Percentiles rank a stretch among this genome's conserved stretches.
These are phyloP conservation scores for Emmelina monodactyla DNA, from an alignment of 2,888 invertebrate species.

Conservation along the genomic window DNA sequence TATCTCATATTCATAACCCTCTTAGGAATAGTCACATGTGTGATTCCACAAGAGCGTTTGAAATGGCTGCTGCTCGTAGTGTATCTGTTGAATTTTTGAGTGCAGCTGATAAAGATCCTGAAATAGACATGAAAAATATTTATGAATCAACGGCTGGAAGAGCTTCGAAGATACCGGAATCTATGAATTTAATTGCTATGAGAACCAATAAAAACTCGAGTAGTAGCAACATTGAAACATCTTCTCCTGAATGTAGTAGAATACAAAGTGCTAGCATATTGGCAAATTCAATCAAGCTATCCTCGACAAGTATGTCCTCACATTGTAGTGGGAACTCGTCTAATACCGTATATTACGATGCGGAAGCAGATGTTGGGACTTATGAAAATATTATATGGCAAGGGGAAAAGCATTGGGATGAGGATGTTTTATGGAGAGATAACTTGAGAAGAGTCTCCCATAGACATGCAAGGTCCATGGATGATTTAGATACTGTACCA, in stretches of 20 bases:
- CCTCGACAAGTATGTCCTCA: slow-evolving; percentile 56
- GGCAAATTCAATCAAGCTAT: slow-evolving; percentile 34
- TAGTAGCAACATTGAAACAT: slow-evolving; percentile 28
- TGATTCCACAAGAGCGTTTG: slow-evolving; percentile 43
- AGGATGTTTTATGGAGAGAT: slow-evolving; percentile 83
- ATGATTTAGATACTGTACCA: slow-evolving; percentile 72
- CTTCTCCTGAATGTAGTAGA: slow-evolving; percentile 29
- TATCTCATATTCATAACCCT: slow-evolving; percentile 77
- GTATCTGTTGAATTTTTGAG: slow-evolving; percentile 73
- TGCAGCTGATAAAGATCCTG: slow-evolving; percentile 70
- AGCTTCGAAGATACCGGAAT: slow-evolving; percentile 64
- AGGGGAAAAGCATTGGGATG: slow-evolving; percentile 83
- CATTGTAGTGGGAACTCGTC: slow-evolving; percentile 58
- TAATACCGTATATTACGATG: slow-evolving; percentile 56
- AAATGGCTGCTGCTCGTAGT: slow-evolving; percentile 67
- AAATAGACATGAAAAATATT: slow-evolving; percentile 75
- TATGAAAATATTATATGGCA: slow-evolving; percentile 59
- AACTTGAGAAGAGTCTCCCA: slow-evolving; percentile 80
- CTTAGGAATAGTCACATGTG: slow-evolving; percentile 57
- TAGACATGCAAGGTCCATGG: slow-evolving; percentile 82
- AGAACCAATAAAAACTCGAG: slow-evolving; percentile 51
- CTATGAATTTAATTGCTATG: slow-evolving; percentile 52
- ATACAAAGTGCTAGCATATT: slow-evolving; percentile 22
- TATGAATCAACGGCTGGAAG: slow-evolving; percentile 74
- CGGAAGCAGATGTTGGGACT: slow-evolving; percentile 46